Percentiles rank a stretch among this genome's conserved stretches.
These are phyloP conservation scores for Drosophila watanabei DNA, from an alignment of 1,140 invertebrate genomes.

Conservation along the genomic window DNA sequence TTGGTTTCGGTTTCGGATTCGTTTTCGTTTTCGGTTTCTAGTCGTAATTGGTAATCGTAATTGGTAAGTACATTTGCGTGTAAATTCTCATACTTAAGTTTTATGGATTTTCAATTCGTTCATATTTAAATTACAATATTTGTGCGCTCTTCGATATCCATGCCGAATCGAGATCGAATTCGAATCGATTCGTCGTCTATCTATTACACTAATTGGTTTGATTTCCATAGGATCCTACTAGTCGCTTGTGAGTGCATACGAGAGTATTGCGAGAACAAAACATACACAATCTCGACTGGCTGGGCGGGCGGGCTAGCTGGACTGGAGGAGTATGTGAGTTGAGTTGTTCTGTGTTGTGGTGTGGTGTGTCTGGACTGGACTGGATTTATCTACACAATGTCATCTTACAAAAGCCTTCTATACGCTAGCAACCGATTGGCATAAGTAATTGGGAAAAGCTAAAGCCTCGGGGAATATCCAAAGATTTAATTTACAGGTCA, in stretches of 20 bases:
- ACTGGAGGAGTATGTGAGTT: slow-evolving; percentile 1
- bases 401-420: background rate
- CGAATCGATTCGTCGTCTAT: slow-evolving; percentile 57
- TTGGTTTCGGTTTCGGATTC: slow-evolving; percentile 24
- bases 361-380: background rate
- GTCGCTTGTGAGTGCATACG: slow-evolving; percentile 9
- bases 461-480: background rate
- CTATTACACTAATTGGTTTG: slow-evolving; percentile 60
- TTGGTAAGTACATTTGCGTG: slow-evolving; percentile 47
- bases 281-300: slow-evolving; percentile 10
- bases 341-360: background rate
- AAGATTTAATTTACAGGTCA: slow-evolving; percentile 4
- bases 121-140: slow-evolving; percentile 73
- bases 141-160: slow-evolving; percentile 79
- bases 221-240: slow-evolving; percentile 48
- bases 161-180: slow-evolving; percentile 31
- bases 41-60: slow-evolving; percentile 30
- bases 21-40: slow-evolving; percentile 14
- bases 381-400: slow-evolving; percentile 20
- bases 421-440: slow-evolving; percentile 6
- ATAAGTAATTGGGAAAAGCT: slow-evolving; percentile 1
- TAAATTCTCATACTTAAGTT: slow-evolving; percentile 69
- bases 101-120: slow-evolving; percentile 66
- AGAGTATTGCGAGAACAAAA: slow-evolving; percentile 6
- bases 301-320: slow-evolving; percentile 7